Evolutionary conservation across 2,888 invertebrate species (phyloP).

Genomic region (Pristionchus fissidentatus): DNA sequence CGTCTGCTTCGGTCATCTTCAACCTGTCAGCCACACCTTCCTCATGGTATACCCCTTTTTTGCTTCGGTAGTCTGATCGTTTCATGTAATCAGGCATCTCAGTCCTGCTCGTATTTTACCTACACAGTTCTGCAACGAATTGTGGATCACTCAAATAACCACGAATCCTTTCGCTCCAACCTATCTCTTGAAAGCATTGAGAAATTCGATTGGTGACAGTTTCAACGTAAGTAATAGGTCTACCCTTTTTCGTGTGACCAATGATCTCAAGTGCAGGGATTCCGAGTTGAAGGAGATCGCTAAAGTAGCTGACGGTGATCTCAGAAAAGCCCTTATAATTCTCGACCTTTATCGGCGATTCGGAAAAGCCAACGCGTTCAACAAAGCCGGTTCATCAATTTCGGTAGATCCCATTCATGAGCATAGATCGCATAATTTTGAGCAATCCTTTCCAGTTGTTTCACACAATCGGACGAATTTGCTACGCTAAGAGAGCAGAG

Average conservation of each 20-base stretch:
- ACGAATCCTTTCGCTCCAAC: constrained; percentile 41
- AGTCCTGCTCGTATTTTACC: constrained; percentile 8
- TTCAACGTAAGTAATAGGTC: not conserved
- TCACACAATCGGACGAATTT: constrained; percentile 34
- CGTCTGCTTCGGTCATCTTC: constrained; percentile 26
- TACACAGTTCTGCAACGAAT: not conserved
- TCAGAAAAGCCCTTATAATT: constrained; percentile 24
- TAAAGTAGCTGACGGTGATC: constrained; percentile 31
- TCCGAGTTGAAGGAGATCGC: constrained; percentile 7
- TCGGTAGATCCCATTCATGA: not conserved
- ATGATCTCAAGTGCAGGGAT: constrained; percentile 22
- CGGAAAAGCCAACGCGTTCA: not conserved
- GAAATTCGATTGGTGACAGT: not conserved
- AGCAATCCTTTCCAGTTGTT: constrained; percentile 6
- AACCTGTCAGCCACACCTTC: not conserved
- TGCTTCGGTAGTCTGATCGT: not conserved
- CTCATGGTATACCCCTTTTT: not conserved
- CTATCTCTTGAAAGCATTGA: constrained; percentile 9
- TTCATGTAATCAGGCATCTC: not conserved
- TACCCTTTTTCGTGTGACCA: not conserved
- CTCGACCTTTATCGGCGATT: not conserved
- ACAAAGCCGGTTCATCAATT: constrained; percentile 8
- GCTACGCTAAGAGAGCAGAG: constrained; percentile 42
- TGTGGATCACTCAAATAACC: not conserved
- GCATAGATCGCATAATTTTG: not conserved